Percentiles rank a stretch among this genome's conserved stretches.
These are phyloP conservation scores for Rhynchophorus ferrugineus DNA, from an alignment of 1,140 invertebrate species.

Conservation along the genomic window DNA sequence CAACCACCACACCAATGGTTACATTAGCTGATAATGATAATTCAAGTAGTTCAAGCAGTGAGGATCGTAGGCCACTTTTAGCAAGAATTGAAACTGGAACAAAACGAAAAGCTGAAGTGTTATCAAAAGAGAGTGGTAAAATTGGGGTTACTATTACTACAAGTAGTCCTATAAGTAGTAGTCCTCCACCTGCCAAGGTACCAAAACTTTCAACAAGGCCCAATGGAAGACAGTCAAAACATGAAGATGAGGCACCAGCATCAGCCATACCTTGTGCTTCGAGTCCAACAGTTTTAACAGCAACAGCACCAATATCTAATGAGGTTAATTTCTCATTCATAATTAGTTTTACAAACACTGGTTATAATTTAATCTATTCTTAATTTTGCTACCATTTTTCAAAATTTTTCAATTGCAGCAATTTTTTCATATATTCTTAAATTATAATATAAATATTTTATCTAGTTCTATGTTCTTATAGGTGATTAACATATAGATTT, in stretches of 20 bases:
- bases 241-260: conserved; percentile 28
- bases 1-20: conserved; percentile 28
- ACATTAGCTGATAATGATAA: conserved; percentile 43
- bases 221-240: conserved; percentile 29
- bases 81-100: conserved; percentile 47
- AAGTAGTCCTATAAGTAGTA: conserved; percentile 54
- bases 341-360: too few relatives aligned
- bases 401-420: background rate
- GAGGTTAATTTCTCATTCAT: background rate
- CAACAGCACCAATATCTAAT: conserved; percentile 35
- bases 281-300: conserved; percentile 45
- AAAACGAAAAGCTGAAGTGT: conserved; percentile 76
- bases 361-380: too few relatives aligned
- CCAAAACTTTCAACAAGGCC: conserved; percentile 5
- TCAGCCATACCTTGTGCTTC: conserved; percentile 41
- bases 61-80: conserved; percentile 45
- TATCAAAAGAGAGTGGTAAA: conserved; percentile 77
- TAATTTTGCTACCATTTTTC: background rate
- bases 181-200: conserved; percentile 49
- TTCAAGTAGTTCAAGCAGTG: conserved; percentile 52
- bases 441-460: background rate
- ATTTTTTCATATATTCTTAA: background rate
- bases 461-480: background rate
- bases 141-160: conserved; percentile 81
- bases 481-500: too few relatives aligned